Evolutionary conservation across 2,797 vertebrate genomes (phyloP).

Genomic region (Babyrousa celebensis): DNA sequence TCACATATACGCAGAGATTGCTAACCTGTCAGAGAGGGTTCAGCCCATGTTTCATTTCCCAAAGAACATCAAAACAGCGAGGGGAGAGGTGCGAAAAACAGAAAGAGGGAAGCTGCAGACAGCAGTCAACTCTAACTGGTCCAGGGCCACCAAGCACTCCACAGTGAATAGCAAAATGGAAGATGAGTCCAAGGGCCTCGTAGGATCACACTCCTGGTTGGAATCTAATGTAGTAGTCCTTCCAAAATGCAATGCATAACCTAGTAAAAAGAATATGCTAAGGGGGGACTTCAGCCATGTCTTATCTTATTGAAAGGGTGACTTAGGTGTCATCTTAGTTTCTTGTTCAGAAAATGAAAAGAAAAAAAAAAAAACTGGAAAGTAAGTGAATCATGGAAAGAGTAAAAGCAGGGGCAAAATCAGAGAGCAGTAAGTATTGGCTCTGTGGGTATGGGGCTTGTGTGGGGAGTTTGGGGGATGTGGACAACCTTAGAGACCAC

Average conservation of each 20-base stretch:
- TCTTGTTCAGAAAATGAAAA: constrained; percentile 3
- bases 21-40: constrained; percentile 51
- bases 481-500: not conserved
- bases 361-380: not conserved
- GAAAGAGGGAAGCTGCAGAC: not conserved
- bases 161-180: not conserved
- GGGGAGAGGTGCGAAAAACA: not conserved
- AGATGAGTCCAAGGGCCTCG: not conserved
- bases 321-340: constrained; percentile 1
- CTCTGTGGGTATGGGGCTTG: rapidly evolving
- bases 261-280: not conserved
- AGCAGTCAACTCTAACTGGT: constrained; percentile 33
- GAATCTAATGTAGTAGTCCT: not conserved
- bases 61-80: constrained; percentile 38
- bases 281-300: not conserved
- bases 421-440: not conserved
- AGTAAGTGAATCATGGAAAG: not conserved
- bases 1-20: constrained; percentile 50
- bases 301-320: not conserved
- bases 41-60: constrained; percentile 10
- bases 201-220: not conserved
- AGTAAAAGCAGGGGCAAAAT: not conserved
- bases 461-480: rapidly evolving
- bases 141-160: not conserved
- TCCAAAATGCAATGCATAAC: not conserved